A percentile compares a stretch with the other conserved stretches of the same genome.
Evolutionary conservation across 2,888 invertebrate species (phyloP).

Genomic region (Cosmopolites sordidus): DNA sequence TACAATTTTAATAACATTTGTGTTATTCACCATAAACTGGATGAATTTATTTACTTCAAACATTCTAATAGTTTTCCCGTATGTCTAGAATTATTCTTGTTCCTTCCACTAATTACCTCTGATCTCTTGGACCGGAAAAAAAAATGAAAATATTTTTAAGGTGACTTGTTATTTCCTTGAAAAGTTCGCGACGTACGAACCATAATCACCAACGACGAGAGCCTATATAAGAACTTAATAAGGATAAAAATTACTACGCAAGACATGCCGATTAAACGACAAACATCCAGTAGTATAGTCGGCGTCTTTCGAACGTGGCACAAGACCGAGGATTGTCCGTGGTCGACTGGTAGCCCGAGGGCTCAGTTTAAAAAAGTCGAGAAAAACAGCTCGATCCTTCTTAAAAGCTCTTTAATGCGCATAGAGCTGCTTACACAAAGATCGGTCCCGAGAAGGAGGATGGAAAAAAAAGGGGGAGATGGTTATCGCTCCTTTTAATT

Average conservation of each 20-base stretch:
- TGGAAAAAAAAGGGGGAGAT: constrained; percentile 58
- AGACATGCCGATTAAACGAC: constrained; percentile 47
- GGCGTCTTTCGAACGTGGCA: constrained; percentile 33
- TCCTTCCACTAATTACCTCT: too few species aligned
- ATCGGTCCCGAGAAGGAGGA: constrained; percentile 34
- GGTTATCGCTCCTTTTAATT: constrained; percentile 76
- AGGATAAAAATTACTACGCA: constrained; percentile 46
- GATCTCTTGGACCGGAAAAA: too few species aligned
- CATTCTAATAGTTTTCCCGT: too few species aligned
- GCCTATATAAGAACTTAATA: constrained; percentile 39
- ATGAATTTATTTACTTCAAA: too few species aligned
- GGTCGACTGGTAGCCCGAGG: constrained; percentile 40
- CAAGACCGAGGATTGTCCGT: constrained; percentile 35
- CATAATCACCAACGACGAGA: constrained; percentile 37
- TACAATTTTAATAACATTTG: too few species aligned
- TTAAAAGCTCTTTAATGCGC: constrained; percentile 39
- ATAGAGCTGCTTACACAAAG: constrained; percentile 35
- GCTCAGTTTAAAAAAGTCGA: constrained; percentile 41
- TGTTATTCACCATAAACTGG: too few species aligned
- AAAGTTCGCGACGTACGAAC: constrained; percentile 33
- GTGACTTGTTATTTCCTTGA: too few species aligned
- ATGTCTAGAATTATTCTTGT: too few species aligned
- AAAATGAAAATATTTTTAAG: too few species aligned
- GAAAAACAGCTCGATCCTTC: constrained; percentile 45
- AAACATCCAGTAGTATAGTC: constrained; percentile 44